phyloP scores from a whole-genome alignment of 2,888 invertebrate genomes.

The Notodonta ziczac region DNA sequence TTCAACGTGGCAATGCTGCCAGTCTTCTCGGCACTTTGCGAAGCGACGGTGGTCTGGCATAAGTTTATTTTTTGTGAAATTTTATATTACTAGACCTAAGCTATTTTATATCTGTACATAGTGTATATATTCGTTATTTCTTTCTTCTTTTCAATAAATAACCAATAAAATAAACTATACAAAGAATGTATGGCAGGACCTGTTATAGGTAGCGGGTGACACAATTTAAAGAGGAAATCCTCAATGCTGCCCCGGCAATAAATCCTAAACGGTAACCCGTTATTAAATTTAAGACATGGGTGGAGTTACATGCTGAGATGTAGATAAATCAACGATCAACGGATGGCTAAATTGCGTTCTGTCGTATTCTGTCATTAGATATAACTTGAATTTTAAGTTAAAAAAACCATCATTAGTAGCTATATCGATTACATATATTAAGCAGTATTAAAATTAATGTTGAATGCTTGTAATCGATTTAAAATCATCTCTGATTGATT shows the following conservation, averaged over 20 bases:
- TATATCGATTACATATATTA: not conserved
- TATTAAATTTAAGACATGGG: slow-evolving; percentile 35
- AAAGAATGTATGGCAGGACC: not conserved
- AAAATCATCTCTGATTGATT: slow-evolving; percentile 24
- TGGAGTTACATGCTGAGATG: slow-evolving; percentile 22
- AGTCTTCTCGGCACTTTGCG: no score
- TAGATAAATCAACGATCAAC: slow-evolving; percentile 30
- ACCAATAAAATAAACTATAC: no score
- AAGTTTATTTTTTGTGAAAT: no score
- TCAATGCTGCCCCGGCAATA: slow-evolving; percentile 29
- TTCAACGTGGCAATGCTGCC: no score
- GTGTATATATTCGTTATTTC: no score
- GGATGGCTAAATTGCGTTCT: slow-evolving; percentile 6
- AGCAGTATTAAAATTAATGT: slow-evolving; percentile 19
- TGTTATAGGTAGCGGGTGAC: slow-evolving; percentile 16
- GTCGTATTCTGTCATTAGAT: slow-evolving; percentile 1
- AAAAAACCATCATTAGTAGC: not conserved
- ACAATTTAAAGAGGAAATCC: slow-evolving; percentile 41
- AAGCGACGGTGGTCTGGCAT: no score
- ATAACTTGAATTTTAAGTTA: not conserved
- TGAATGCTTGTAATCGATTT: slow-evolving; percentile 32
- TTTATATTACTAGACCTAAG: no score
- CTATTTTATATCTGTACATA: no score
- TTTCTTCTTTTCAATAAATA: no score
- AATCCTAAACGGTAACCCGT: slow-evolving; percentile 29